Evolutionary conservation across 2,113 vertebrate genomes (phyloP).

Genomic region (Burhinus bistriatus): DNA sequence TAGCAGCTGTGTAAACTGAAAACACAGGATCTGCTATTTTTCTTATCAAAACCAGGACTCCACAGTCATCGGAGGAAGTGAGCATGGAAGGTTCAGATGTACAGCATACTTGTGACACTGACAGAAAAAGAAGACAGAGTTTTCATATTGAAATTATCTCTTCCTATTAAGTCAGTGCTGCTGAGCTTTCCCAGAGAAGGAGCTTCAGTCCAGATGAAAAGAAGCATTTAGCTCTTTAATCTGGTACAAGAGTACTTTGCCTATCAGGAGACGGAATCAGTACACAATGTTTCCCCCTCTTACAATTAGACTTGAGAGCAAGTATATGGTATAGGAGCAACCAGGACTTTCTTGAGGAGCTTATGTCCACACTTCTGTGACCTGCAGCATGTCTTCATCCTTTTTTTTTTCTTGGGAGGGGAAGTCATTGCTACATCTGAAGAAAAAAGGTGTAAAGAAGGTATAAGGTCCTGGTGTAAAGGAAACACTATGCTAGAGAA

Average conservation of each 20-base stretch:
- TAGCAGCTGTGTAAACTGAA: not conserved
- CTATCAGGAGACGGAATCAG: not conserved
- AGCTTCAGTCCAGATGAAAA: not conserved
- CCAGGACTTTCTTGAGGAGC: not conserved
- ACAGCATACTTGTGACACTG: not conserved
- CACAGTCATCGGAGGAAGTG: not conserved
- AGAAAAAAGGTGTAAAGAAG: not conserved
- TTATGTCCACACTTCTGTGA: not conserved
- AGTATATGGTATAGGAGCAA: not conserved
- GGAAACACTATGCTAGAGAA: not conserved
- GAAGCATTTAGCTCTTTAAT: not conserved
- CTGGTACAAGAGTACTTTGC: not conserved
- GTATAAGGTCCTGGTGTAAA: not conserved
- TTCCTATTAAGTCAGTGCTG: not conserved
- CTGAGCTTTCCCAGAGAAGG: not conserved
- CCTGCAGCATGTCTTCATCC: not conserved
- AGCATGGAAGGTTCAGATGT: not conserved
- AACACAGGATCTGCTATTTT: not conserved
- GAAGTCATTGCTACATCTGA: not conserved
- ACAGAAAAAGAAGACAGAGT: not conserved
- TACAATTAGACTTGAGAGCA: not conserved
- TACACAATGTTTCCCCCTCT: not conserved
- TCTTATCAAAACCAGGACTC: not conserved
- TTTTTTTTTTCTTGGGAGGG: not conserved
- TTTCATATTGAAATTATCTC: not conserved